Evolutionary conservation across 2,888 invertebrate genomes (phyloP), one percentile per base, ranked within the genome.

Genomic region (Brenthis daphne): DNA sequence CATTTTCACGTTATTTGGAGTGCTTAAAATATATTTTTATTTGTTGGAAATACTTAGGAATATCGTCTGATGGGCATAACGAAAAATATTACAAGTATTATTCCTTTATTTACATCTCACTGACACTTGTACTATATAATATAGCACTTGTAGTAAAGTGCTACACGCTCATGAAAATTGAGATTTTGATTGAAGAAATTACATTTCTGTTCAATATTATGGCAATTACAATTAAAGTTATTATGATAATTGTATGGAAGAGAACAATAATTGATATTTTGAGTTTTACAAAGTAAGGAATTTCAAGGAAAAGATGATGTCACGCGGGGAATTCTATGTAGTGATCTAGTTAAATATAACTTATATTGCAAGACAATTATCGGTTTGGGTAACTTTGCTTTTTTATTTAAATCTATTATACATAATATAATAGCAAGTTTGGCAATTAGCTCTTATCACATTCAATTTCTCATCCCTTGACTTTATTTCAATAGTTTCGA

Each of bases 201-300:
- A 85, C 86, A 71, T 88, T 86, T 77, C 85, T 81, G 75, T 86
- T 87, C 64, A 85, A 82, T 43, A 85, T 85, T 80, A 75, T 87
- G 48, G 75, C 82, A 14, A 82, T 85, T 6, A 74, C 77, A 53
- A 73, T 78, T 14, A 71, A 72, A 56, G 63, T 68, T 43, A 43
- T 67, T 20, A 72, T 67, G 65, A 65, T 69, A 33, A 1, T 69
- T 11, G 8, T 53, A 55, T 50, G 6, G 33, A 72, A 63, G 54
- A 50, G 20, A 29, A 51, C 50, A 29, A 67, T 69, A 43, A 16
- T 47, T 5, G n/a, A 69, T 63, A 43, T 69, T 12, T 53, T 72
- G 8, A 50, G 33, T 61, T 50, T 63, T 69, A 69, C 29, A 67
- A 20, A 50, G 37, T 55, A 51, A 69, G 8, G 57, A 63, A 8